These are phyloP conservation scores for Nephrotoma appendiculata DNA, from an alignment of 2,888 invertebrate species.

Conservation along the genomic window DNA sequence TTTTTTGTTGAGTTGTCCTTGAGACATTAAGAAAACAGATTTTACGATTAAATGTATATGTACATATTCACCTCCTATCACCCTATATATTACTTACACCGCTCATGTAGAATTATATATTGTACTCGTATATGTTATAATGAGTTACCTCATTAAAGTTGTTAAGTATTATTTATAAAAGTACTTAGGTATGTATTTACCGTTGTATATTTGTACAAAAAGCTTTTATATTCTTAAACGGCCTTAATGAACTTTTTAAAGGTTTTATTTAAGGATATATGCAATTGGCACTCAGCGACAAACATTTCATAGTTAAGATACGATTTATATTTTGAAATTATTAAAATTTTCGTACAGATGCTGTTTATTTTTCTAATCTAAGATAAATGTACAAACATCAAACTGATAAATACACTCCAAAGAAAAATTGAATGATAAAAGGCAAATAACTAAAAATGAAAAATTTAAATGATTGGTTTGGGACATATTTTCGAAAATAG, in stretches of 20 bases:
- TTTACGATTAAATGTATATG: neutral
- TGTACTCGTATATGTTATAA: neutral
- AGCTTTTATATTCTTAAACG: too few species aligned
- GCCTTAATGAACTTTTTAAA: too few species aligned
- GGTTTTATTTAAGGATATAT: too few species aligned
- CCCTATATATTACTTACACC: neutral
- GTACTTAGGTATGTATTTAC: too few species aligned
- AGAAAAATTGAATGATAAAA: neutral
- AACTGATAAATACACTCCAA: neutral
- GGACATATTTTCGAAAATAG: neutral
- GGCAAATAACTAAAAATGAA: neutral
- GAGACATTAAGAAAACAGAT: neutral
- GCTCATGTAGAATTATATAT: neutral
- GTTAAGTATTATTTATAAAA: neutral
- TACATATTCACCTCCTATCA: neutral
- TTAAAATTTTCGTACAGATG: too few species aligned
- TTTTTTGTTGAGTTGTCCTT: neutral
- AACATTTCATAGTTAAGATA: too few species aligned
- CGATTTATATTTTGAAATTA: too few species aligned
- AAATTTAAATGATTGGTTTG: neutral
- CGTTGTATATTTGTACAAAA: too few species aligned
- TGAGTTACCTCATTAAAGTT: neutral
- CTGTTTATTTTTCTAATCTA: neutral
- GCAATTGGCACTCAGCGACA: too few species aligned
- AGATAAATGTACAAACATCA: neutral